A percentile compares a stretch with the other conserved stretches of the same genome.
phyloP scores from a whole-genome alignment of 2,113 vertebrate species.

The Callipepla californica region DNA sequence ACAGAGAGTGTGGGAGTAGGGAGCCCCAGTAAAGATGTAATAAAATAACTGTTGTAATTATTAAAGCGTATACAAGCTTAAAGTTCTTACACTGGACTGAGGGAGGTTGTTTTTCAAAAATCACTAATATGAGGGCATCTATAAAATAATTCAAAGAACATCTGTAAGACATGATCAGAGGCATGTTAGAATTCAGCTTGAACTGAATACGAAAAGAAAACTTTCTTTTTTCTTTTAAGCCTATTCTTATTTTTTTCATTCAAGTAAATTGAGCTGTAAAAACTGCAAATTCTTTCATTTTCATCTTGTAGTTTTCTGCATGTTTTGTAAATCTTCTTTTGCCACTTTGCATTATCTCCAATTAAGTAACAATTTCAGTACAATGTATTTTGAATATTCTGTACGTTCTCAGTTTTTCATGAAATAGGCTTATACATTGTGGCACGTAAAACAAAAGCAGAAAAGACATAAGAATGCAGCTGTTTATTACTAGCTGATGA shows the following conservation, averaged over 20 bases:
- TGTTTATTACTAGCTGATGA: slow-evolving; percentile 68
- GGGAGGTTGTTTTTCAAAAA: not conserved
- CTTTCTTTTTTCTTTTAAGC: not conserved
- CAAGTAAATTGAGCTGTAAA: not conserved
- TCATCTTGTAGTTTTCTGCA: not conserved
- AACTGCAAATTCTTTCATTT: not conserved
- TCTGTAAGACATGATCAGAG: not conserved
- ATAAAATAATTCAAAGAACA: not conserved
- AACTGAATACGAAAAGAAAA: not conserved
- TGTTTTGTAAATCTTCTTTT: not conserved
- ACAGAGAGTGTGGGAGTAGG: not conserved
- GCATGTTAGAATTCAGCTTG: not conserved
- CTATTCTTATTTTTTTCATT: not conserved
- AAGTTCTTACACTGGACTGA: not conserved
- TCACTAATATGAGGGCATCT: not conserved
- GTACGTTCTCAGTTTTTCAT: slow-evolving; percentile 55
- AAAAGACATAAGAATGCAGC: slow-evolving; percentile 50
- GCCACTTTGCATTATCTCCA: slow-evolving; percentile 23
- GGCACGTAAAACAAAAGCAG: slow-evolving; percentile 54
- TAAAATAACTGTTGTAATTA: not conserved
- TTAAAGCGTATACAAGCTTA: not conserved
- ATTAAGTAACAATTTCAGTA: slow-evolving; percentile 59
- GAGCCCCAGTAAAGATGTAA: not conserved
- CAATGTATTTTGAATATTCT: slow-evolving; percentile 60
- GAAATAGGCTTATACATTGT: slow-evolving; percentile 60